A percentile compares a stretch with the other conserved stretches of the same genome.
These are phyloP conservation scores for Pholis gunnellus DNA, from an alignment of 2,113 vertebrate genomes.

Conservation along the genomic window DNA sequence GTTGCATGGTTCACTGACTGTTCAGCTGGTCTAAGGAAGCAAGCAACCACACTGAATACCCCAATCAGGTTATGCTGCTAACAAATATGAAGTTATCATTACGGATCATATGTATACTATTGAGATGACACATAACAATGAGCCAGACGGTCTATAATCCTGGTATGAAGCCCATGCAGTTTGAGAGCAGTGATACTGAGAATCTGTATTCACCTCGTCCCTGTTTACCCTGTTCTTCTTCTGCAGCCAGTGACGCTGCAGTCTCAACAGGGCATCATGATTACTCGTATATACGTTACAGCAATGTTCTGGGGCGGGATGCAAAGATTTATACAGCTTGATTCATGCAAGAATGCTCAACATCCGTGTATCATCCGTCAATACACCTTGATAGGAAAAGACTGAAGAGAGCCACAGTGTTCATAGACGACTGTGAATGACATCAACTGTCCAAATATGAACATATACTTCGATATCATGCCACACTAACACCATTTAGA, in stretches of 20 bases:
- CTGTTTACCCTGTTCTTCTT: constrained; percentile 19
- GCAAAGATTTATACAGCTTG: neutral
- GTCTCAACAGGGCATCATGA: neutral
- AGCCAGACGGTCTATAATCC: neutral
- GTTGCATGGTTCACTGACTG: neutral
- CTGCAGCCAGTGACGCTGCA: constrained; percentile 40
- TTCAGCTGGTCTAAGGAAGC: neutral
- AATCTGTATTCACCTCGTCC: constrained; percentile 41
- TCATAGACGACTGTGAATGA: neutral
- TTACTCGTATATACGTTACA: neutral
- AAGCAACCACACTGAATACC: neutral
- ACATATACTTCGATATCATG: neutral
- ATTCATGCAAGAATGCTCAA: neutral
- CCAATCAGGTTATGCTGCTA: neutral
- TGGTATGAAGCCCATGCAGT: neutral
- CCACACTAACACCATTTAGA: neutral
- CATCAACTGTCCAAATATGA: neutral
- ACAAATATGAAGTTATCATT: neutral
- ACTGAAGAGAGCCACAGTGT: neutral
- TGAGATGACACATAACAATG: neutral
- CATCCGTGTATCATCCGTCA: neutral
- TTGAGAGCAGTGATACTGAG: constrained; percentile 1
- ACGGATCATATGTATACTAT: neutral
- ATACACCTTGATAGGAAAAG: neutral
- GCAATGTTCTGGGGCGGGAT: neutral